phyloP scores from a whole-genome alignment of 35 echinoderm and acorn worm species.

The Patiria miniata region DNA sequence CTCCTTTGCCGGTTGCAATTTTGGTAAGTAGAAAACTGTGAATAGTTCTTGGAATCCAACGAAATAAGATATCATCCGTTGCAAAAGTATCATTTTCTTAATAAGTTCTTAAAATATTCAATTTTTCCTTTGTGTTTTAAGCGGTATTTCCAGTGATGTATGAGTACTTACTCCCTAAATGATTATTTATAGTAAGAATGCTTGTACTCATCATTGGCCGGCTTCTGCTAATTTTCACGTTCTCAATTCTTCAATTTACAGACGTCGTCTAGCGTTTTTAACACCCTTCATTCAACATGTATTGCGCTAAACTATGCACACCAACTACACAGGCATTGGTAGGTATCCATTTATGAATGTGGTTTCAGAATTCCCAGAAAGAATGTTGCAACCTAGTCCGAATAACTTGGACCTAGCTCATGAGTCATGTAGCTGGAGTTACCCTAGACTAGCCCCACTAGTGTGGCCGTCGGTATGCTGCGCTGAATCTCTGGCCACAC shows the following conservation, averaged over 20 bases:
- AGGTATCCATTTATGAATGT: conserved; percentile 24
- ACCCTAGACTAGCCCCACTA: too few relatives aligned
- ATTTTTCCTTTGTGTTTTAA: background rate
- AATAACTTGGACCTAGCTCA: too few relatives aligned
- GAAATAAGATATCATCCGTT: background rate
- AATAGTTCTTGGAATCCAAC: background rate
- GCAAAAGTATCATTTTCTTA: background rate
- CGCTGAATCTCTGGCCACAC: too few relatives aligned
- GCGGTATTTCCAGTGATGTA: background rate
- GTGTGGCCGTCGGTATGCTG: too few relatives aligned
- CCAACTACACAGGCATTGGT: conserved; percentile 78
- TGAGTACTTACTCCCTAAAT: background rate
- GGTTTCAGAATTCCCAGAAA: too few relatives aligned
- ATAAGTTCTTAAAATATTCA: background rate
- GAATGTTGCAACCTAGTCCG: too few relatives aligned
- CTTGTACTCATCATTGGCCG: background rate
- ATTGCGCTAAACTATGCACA: conserved; percentile 80
- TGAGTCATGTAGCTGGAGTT: too few relatives aligned
- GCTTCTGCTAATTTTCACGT: background rate
- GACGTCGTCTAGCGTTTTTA: conserved; percentile 53
- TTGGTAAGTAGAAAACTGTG: background rate
- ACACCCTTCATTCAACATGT: conserved; percentile 62
- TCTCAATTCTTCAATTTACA: conserved; percentile 41
- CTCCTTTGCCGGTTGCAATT: conserved; percentile 19
- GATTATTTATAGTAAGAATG: background rate